Percentiles rank a stretch among this genome's conserved stretches.
phyloP scores from a whole-genome alignment of 1,140 invertebrate species.

The Teleopsis dalmanni region DNA sequence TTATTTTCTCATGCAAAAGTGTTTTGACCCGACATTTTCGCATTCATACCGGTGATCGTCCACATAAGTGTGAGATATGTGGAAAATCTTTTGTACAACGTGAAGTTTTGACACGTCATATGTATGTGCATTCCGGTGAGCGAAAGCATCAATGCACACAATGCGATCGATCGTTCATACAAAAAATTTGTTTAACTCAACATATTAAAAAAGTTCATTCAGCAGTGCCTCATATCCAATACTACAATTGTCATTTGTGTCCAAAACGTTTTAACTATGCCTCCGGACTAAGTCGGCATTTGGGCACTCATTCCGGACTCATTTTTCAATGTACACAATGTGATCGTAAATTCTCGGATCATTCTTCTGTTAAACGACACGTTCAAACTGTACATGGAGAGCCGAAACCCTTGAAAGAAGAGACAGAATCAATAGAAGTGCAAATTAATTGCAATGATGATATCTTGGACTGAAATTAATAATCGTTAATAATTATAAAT shows the following conservation, averaged over 20 bases:
- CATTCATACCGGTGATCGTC: constrained; percentile 70
- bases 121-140: constrained; percentile 74
- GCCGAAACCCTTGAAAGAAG: too few species aligned
- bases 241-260: constrained; percentile 61
- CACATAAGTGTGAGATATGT: constrained; percentile 66
- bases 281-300: constrained; percentile 61
- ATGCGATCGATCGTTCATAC: constrained; percentile 67
- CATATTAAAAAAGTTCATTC: constrained; percentile 57
- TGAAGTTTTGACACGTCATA: constrained; percentile 74
- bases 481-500: too few species aligned
- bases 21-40: constrained; percentile 69
- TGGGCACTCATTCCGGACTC: constrained; percentile 57
- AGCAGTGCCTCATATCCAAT: constrained; percentile 49
- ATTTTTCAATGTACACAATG: constrained; percentile 59
- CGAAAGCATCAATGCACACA: constrained; percentile 72
- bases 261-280: constrained; percentile 48
- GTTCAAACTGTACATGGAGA: constrained; percentile 23
- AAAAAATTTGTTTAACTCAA: constrained; percentile 56
- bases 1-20: constrained; percentile 72
- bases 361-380: constrained; percentile 59
- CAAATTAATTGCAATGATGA: too few species aligned
- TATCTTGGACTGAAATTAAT: too few species aligned
- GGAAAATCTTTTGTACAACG: constrained; percentile 66
- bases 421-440: too few species aligned
- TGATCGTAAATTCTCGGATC: constrained; percentile 59